Base-by-base conservation (phyloP, 2,113 vertebrate species). In the Hiodon alosoides region DNA sequence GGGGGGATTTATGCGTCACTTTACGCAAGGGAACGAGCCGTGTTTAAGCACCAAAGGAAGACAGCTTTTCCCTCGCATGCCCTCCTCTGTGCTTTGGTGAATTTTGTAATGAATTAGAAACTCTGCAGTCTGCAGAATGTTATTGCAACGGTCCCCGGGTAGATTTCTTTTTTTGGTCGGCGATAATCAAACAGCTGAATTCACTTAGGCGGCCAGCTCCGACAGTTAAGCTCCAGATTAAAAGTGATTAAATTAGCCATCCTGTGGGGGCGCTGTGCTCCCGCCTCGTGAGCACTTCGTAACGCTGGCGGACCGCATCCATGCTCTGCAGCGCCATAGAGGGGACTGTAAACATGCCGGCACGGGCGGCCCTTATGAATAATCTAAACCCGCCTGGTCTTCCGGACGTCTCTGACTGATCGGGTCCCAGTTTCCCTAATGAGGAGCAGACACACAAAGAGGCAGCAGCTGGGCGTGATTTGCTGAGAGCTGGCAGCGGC, bases 391-490 rank as follows among this genome's bases (percentile, higher is more conserved):
- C 31, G 31, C 31, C 31, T 31, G 31, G 31, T 31, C 31, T 31
- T 31, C 47, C 31, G 73, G 72, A 74, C 69, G 77, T 59, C 72
- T 50, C 73, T 50, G 75, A 55, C 72, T 79, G 72, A 70, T 79
- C 76, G 70, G 65, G 74, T 54, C 54, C 73, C 77, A 70, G 66
- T 81, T 72, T 72, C 31, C 31, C 31, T 31, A 31, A 31, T 31
- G 31, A 31, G 31, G 31, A 31, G 31, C 31, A 31, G 31, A 0
- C 31, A 31, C 31, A 79, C 83, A 79, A 83, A 86, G 85, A 77
- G 84, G 69, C 81, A 87, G 87, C 90, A 92, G 90, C 87, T 90
- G 88, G 90, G 90, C 89, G 88, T 88, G 88, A 90, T 90, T 91
- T 88, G 89, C 86, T 87, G 81, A 88, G 87, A 77, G 84, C 87